These are phyloP conservation scores for Rousettus madagascariensis DNA, from an alignment of 2,797 vertebrate genomes.

Conservation along the genomic window DNA sequence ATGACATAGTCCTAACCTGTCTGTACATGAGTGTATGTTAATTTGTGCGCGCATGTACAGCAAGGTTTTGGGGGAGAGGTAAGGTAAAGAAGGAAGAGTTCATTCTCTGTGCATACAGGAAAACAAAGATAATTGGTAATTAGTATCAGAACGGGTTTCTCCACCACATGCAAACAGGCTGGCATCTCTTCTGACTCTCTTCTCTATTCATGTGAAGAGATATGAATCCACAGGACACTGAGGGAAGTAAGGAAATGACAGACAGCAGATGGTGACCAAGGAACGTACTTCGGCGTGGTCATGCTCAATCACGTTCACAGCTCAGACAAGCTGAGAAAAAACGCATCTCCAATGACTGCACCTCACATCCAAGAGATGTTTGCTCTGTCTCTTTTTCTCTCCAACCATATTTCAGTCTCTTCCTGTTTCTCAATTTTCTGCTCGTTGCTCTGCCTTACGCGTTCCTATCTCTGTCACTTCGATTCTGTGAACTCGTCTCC, in stretches of 20 bases:
- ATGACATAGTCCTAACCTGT: background rate
- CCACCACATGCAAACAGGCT: background rate
- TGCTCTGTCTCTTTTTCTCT: background rate
- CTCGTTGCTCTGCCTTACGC: background rate
- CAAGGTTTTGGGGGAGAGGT: background rate
- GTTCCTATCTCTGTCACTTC: background rate
- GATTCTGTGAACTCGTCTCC: background rate
- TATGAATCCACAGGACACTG: background rate
- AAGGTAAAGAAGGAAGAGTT: background rate
- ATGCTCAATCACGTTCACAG: background rate
- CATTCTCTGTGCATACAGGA: background rate
- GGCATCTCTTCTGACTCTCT: background rate
- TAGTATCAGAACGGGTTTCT: background rate
- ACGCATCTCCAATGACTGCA: background rate
- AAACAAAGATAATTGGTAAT: background rate
- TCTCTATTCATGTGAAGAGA: background rate
- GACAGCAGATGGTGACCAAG: background rate
- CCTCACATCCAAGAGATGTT: background rate
- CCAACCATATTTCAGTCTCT: background rate
- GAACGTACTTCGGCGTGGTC: background rate
- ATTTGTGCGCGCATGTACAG: background rate
- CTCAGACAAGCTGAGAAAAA: background rate
- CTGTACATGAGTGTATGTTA: background rate
- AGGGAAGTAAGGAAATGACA: background rate
- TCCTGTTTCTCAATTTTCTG: background rate